A percentile compares a stretch with the other conserved stretches of the same genome.
These are phyloP conservation scores for Myxocyprinus asiaticus DNA, from an alignment of 2,113 vertebrate species.

Conservation along the genomic window DNA sequence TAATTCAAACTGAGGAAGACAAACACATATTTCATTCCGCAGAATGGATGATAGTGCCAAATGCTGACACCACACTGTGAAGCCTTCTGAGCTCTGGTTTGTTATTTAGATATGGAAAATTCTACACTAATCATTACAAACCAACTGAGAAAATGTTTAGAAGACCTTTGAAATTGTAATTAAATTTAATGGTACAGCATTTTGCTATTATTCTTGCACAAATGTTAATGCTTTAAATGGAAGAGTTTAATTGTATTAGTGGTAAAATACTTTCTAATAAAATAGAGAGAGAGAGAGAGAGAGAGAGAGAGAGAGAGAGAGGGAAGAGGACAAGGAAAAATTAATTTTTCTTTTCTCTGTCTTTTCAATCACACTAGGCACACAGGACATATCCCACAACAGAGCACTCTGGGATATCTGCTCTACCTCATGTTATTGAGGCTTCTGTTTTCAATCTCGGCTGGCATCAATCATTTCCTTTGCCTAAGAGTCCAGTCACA, in stretches of 20 bases:
- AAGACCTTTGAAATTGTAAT: no score
- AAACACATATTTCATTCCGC: not conserved
- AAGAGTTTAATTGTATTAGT: no score
- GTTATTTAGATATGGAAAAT: no score
- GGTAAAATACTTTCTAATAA: no score
- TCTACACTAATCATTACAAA: no score
- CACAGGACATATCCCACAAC: slow-evolving; percentile 14
- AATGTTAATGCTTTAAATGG: not conserved
- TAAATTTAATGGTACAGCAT: not conserved
- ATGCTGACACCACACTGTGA: no score
- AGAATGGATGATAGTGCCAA: not conserved
- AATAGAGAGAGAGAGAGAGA: not conserved
- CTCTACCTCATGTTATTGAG: slow-evolving; percentile 32
- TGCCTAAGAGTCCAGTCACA: slow-evolving; percentile 54
- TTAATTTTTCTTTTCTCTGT: slow-evolving; percentile 9
- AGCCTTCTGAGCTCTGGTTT: no score
- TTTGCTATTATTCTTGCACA: not conserved
- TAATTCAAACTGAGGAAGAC: slow-evolving; percentile 2
- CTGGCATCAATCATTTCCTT: slow-evolving; percentile 54
- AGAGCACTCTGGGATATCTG: slow-evolving; percentile 15
- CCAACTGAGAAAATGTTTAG: no score
- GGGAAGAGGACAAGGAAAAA: not conserved
- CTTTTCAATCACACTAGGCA: slow-evolving; percentile 26
- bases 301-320: not conserved
- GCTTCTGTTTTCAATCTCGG: slow-evolving; percentile 52